A percentile compares a stretch with the other conserved stretches of the same genome.
Conservation (phyloP, 2,888 invertebrate genomes). For the Alloscopus bannaensis region DNA sequence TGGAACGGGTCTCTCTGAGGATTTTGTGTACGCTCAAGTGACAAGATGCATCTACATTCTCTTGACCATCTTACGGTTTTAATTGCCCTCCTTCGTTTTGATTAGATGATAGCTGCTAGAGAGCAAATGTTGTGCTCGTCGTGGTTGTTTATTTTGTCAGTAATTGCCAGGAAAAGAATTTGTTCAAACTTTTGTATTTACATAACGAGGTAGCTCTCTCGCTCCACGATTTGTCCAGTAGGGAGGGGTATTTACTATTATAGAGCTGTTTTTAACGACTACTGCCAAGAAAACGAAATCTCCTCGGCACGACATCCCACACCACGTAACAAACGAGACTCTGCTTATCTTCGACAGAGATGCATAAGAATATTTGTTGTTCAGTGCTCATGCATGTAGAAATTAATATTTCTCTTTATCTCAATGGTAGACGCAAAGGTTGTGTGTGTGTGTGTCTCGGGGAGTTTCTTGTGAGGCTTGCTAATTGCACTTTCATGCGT, state of each 20-base stretch:
- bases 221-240: slow-evolving; percentile 1
- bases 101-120: not conserved
- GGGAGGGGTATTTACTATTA: slow-evolving; percentile 38
- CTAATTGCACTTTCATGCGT: slow-evolving; percentile 58
- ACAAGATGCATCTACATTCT: slow-evolving; percentile 12
- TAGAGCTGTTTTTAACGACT: too few species aligned
- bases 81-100: slow-evolving; percentile 9
- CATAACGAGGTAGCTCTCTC: too few species aligned
- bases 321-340: too few species aligned
- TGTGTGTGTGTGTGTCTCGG: not conserved
- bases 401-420: slow-evolving; percentile 42
- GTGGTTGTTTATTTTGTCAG: not conserved
- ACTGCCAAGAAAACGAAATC: too few species aligned
- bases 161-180: slow-evolving; percentile 11
- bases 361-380: not conserved
- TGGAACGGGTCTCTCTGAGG: slow-evolving; percentile 14
- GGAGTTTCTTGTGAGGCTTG: slow-evolving; percentile 41
- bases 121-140: too few species aligned
- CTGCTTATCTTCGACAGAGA: too few species aligned
- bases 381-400: not conserved
- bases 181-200: too few species aligned
- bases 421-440: slow-evolving; percentile 19
- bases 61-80: not conserved
- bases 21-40: slow-evolving; percentile 3
- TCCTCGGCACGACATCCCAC: too few species aligned